Base-by-base conservation (phyloP, 1,140 invertebrate genomes). In the Temnothorax nylanderi region DNA sequence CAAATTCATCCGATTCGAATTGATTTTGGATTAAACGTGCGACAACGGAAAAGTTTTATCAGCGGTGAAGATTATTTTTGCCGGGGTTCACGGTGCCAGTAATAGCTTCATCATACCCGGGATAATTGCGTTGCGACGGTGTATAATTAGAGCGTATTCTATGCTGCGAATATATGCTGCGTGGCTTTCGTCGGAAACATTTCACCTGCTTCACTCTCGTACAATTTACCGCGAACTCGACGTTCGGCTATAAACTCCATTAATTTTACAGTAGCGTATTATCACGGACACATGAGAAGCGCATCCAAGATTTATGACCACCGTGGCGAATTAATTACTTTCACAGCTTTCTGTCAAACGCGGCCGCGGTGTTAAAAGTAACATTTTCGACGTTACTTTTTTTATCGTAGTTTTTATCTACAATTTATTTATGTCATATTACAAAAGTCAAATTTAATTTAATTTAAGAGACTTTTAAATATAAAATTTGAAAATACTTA, bases 41-140 rank as follows among this genome's bases (percentile, higher is more conserved):
- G 54, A 81, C 64, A 77, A 77, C 81, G 72, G 54, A 37, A 47
- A 69, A 77, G 71, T 88, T 88, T 88, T 87, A 87, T 88, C 78
- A 84, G n/a, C 47, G 82, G 44, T 76, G 72, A 87, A 87, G 85
- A 84, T 87, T 91, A 89, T 91, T 92, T 89, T 86, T 80, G 37
- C 60, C 32, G 76, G 77, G 76, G 77, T 88, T 77, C 87, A 74
- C 77, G 90, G 90, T 91, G 91, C 85, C 76, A 62, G 72, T 93
- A 93, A 92, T 91, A 91, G 90, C 90, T 93, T 92, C 87, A 93
- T 93, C 92, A 90, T 92, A 86, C 80, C 49, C 78, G 58, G 37
- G 65, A 77, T 87, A 92, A 92, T 91, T 92, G 90, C 82, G 34
- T 86, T 86, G 84, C 89, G 88, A 89, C 75, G 60, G 44, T 64